These are phyloP conservation scores for Flabesymbios commensalis DNA, from an alignment of 2,888 invertebrate species.

Conservation along the genomic window DNA sequence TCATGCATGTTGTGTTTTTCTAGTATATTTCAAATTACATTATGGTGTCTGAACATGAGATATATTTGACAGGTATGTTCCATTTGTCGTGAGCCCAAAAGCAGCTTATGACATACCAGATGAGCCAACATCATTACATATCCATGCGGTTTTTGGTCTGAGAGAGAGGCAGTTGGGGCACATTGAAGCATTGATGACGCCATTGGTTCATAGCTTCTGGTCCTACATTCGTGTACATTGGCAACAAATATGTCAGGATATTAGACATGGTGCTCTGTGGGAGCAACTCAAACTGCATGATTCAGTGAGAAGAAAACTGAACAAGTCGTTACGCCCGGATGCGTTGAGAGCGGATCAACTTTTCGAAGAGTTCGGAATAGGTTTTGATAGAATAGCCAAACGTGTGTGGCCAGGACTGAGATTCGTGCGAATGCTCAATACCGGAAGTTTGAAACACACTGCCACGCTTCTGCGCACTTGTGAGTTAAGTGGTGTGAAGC, in stretches of 20 bases:
- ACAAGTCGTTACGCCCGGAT: background rate
- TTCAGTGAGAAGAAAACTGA: background rate
- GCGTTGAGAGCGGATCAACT: conserved; percentile 16
- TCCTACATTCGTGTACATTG: conserved; percentile 29
- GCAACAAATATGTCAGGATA: conserved; percentile 31
- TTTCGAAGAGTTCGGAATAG: conserved; percentile 13
- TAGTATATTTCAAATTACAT: too few relatives aligned
- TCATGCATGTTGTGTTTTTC: too few relatives aligned
- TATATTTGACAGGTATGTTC: conserved; percentile 11
- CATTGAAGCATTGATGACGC: conserved; percentile 33
- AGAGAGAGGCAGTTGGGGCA: conserved; percentile 28
- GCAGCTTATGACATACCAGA: conserved; percentile 24
- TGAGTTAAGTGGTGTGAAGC: conserved; percentile 27
- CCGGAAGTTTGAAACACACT: conserved; percentile 32
- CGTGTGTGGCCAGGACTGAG: conserved; percentile 35
- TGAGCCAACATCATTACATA: conserved; percentile 31
- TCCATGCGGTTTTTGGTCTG: conserved; percentile 36
- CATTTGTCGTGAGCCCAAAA: conserved; percentile 20
- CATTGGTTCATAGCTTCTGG: conserved; percentile 36
- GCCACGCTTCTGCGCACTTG: conserved; percentile 14
- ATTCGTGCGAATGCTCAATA: conserved; percentile 30
- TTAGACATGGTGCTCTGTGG: conserved; percentile 24
- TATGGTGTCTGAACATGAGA: too few relatives aligned
- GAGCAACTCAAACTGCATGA: background rate
- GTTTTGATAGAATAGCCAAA: conserved; percentile 39